Conservation (phyloP, 1,140 invertebrate species). For the Tribolium madens region DNA sequence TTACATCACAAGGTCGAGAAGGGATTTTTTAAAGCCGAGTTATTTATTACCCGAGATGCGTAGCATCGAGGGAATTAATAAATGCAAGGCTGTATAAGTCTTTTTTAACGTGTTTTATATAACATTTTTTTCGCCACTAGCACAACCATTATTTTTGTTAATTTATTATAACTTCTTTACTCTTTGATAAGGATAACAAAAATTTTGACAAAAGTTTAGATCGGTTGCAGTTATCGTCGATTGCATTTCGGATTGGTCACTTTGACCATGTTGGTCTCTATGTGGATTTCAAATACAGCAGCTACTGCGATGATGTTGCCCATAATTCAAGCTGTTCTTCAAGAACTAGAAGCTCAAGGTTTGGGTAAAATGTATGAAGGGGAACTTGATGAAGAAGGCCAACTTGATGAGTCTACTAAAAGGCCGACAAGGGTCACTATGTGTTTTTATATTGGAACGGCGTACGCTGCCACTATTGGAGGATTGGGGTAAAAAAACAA, state of each 20-base stretch:
- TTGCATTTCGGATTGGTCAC: constrained; percentile 81
- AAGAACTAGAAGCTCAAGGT: constrained; percentile 77
- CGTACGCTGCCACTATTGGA: constrained; percentile 84
- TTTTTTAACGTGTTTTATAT: too few species aligned
- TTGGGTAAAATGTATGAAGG: constrained; percentile 72
- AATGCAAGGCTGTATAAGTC: too few species aligned
- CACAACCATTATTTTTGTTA: too few species aligned
- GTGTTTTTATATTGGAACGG: constrained; percentile 81
- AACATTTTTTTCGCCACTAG: too few species aligned
- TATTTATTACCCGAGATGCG: too few species aligned
- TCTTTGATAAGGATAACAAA: too few species aligned
- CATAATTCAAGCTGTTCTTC: constrained; percentile 81
- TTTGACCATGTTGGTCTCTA: constrained; percentile 84
- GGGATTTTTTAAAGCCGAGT: too few species aligned
- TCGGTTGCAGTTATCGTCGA: constrained; percentile 81
- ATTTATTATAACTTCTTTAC: too few species aligned
- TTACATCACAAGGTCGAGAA: too few species aligned
- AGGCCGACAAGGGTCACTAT: constrained; percentile 75
- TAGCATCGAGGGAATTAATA: too few species aligned
- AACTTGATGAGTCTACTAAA: constrained; percentile 47
- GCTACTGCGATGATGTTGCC: constrained; percentile 89
- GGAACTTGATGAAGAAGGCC: constrained; percentile 53
- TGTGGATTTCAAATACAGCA: constrained; percentile 90
- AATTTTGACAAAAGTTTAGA: constrained; percentile 60
- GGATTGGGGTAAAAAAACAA: constrained; percentile 83